Evolutionary conservation across 2,113 vertebrate genomes (phyloP).

Genomic region (Alethe castanea): DNA sequence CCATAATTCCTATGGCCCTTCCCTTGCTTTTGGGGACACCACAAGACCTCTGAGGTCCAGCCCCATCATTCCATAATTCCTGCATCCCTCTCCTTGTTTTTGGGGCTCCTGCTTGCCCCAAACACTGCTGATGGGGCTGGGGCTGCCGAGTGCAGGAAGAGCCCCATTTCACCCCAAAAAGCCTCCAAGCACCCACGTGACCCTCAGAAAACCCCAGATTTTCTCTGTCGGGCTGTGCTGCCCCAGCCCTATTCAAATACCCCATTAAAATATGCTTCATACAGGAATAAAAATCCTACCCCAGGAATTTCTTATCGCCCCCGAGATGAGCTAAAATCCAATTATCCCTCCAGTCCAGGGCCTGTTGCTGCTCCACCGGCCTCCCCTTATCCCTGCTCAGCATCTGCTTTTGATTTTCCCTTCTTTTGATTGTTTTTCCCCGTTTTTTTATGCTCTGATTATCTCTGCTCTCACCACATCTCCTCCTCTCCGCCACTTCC

Average conservation of each 20-base stretch:
- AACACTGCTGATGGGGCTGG: accelerated
- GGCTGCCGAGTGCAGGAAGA: accelerated
- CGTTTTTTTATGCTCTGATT: not conserved
- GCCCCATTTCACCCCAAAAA: accelerated
- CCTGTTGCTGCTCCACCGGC: not conserved
- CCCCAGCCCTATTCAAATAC: not conserved
- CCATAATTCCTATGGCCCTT: accelerated
- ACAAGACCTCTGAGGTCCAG: accelerated
- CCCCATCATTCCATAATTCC: accelerated
- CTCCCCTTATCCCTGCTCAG: conserved; percentile 34
- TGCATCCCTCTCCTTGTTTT: accelerated
- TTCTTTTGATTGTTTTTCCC: not conserved
- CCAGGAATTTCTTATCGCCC: not conserved
- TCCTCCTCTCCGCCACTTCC: not conserved
- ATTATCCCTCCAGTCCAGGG: conserved; percentile 9
- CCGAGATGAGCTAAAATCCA: not conserved
- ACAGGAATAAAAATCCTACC: accelerated
- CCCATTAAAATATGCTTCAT: not conserved
- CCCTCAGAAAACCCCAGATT: accelerated
- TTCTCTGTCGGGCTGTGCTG: accelerated
- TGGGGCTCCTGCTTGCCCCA: accelerated
- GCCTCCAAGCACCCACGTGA: accelerated
- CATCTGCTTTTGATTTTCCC: conserved; percentile 60
- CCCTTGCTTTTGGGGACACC: not conserved
- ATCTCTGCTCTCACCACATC: not conserved